These are phyloP conservation scores for Diadumene lineata DNA, from an alignment of 92 coral and sea anemone genomes.

Conservation along the genomic window DNA sequence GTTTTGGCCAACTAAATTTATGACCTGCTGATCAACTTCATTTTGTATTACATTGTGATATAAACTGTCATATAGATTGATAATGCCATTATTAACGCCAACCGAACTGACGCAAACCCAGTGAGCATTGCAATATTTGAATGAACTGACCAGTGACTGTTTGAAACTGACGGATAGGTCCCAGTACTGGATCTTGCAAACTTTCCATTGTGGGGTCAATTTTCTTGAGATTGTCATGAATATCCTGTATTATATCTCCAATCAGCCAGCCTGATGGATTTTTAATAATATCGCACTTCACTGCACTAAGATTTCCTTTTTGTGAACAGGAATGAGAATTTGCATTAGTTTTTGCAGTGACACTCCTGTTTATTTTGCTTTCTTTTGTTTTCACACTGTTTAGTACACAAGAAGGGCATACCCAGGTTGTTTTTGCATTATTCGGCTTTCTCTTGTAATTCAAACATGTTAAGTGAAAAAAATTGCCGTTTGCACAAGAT, in stretches of 20 bases:
- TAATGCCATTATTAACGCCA: slow-evolving; percentile 55
- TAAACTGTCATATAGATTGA: slow-evolving; percentile 63
- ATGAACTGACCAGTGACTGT: slow-evolving; percentile 46
- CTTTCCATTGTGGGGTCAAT: slow-evolving; percentile 34
- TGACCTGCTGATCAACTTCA: slow-evolving; percentile 40
- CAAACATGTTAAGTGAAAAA: slow-evolving; percentile 35
- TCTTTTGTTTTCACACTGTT: neutral
- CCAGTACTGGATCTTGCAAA: slow-evolving; percentile 46
- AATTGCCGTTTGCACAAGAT: slow-evolving; percentile 34
- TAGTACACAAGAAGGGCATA: slow-evolving; percentile 19
- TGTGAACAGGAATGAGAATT: neutral
- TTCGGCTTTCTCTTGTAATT: slow-evolving; percentile 38
- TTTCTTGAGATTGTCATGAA: slow-evolving; percentile 23
- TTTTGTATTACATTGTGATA: slow-evolving; percentile 43
- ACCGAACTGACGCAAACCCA: slow-evolving; percentile 68
- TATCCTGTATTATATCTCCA: slow-evolving; percentile 49
- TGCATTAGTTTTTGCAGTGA: neutral
- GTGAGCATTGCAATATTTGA: slow-evolving; percentile 53
- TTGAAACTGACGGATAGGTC: slow-evolving; percentile 47
- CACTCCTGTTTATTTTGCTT: slow-evolving; percentile 6
- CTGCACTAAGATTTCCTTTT: neutral
- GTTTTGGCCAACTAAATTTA: slow-evolving; percentile 18
- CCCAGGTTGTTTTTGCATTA: slow-evolving; percentile 46
- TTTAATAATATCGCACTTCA: neutral
- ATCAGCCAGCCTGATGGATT: slow-evolving; percentile 31